A percentile compares a stretch with the other conserved stretches of the same genome.
Conservation (phyloP, 2,113 vertebrate genomes). For the Cephalopholis sonnerati region DNA sequence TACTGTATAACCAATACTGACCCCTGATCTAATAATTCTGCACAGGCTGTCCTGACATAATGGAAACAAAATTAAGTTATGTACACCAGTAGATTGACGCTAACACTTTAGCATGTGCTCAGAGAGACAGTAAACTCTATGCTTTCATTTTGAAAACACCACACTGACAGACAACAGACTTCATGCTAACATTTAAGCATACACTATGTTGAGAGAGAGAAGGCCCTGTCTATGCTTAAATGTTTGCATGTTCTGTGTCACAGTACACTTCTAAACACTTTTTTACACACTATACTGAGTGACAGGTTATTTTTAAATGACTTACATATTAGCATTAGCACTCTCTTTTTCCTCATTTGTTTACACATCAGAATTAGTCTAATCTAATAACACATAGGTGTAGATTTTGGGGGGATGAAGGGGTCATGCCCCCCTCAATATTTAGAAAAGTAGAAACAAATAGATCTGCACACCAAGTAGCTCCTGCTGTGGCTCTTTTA, state of each 20-base stretch:
- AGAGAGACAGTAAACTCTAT: not conserved
- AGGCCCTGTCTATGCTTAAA: not conserved
- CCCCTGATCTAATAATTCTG: not conserved
- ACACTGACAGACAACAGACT: not conserved
- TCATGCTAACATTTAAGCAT: not conserved
- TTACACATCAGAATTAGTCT: not conserved
- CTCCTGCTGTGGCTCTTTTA: too few species aligned
- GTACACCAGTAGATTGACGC: not conserved
- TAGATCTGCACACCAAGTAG: too few species aligned
- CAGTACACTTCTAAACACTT: not conserved
- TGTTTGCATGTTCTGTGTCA: not conserved
- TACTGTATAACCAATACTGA: constrained; percentile 5
- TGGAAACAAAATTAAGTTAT: constrained; percentile 6
- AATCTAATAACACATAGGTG: not conserved
- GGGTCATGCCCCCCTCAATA: too few species aligned
- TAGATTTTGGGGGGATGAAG: too few species aligned
- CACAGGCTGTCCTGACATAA: constrained; percentile 18
- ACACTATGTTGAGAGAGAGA: not conserved
- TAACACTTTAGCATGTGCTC: not conserved
- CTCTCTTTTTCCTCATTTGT: not conserved
- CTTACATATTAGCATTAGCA: not conserved
- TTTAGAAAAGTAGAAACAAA: too few species aligned
- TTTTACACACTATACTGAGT: not conserved
- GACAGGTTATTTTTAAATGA: not conserved
- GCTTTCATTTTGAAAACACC: not conserved